phyloP scores from a whole-genome alignment of 2,888 invertebrate genomes.

The Dryadula phaetusa region DNA sequence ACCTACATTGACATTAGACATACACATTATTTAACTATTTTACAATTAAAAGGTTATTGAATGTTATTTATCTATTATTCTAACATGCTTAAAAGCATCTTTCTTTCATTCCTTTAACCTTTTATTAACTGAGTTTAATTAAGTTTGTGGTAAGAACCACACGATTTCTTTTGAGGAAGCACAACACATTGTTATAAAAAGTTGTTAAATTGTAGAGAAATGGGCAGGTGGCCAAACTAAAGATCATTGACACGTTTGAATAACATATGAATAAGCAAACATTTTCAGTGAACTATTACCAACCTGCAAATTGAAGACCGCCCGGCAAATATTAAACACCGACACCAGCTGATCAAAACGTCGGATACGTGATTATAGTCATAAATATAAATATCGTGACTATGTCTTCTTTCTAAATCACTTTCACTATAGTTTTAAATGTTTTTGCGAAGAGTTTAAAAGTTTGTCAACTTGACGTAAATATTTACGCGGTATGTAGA shows the following conservation, averaged over 20 bases:
- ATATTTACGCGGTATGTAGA: slow-evolving; percentile 67
- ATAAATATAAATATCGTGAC: slow-evolving; percentile 44
- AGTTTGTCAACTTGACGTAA: slow-evolving; percentile 72
- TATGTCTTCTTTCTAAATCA: slow-evolving; percentile 51
- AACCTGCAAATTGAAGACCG: slow-evolving; percentile 71
- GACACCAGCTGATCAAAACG: slow-evolving; percentile 58
- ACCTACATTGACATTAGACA: no score
- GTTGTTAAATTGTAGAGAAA: slow-evolving; percentile 36
- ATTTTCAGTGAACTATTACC: slow-evolving; percentile 55
- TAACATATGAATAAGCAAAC: slow-evolving; percentile 31
- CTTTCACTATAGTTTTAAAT: slow-evolving; percentile 52
- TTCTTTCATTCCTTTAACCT: background rate
- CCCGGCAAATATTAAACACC: slow-evolving; percentile 71
- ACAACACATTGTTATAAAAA: slow-evolving; percentile 6
- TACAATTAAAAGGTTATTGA: no score
- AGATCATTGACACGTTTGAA: slow-evolving; percentile 30
- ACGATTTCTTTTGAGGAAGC: slow-evolving; percentile 56
- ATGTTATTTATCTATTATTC: no score
- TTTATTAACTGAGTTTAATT: slow-evolving; percentile 33
- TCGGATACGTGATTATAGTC: slow-evolving; percentile 46
- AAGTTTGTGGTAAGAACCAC: slow-evolving; percentile 61
- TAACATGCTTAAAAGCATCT: background rate
- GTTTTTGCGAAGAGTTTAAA: slow-evolving; percentile 50
- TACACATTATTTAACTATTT: no score
- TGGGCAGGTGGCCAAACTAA: slow-evolving; percentile 35